These are phyloP conservation scores for Diabrotica virgifera DNA, from an alignment of 1,140 invertebrate species.

Conservation along the genomic window DNA sequence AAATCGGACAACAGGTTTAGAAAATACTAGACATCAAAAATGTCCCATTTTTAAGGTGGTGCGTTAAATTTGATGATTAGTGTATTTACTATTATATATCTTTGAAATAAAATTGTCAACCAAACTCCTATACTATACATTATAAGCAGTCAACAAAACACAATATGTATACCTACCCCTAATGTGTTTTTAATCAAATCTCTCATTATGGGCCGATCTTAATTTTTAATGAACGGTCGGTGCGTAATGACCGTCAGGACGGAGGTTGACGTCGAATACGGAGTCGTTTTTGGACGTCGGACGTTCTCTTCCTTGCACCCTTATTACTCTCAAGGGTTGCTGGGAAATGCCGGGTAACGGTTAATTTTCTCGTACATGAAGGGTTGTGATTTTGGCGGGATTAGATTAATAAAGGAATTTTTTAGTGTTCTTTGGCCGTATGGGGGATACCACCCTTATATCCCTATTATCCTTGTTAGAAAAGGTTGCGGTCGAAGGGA, in stretches of 20 bases:
- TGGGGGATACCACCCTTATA: neutral
- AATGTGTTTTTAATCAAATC: conserved; percentile 49
- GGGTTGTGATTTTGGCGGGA: conserved; percentile 1
- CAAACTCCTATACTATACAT: neutral
- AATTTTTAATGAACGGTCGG: conserved; percentile 47
- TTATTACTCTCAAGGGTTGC: conserved; percentile 19
- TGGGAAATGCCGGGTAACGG: conserved; percentile 2
- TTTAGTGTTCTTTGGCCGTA: neutral
- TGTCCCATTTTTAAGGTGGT: too few species aligned
- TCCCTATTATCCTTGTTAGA: neutral
- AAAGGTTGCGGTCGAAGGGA: neutral
- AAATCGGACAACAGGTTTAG: too few species aligned
- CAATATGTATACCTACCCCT: conserved; percentile 26
- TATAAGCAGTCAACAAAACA: neutral
- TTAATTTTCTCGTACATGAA: neutral
- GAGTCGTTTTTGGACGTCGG: neutral
- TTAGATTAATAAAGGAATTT: conserved; percentile 3
- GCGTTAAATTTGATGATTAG: too few species aligned
- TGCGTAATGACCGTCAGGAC: conserved; percentile 21
- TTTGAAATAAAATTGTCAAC: too few species aligned
- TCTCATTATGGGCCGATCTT: conserved; percentile 44
- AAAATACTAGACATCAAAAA: too few species aligned
- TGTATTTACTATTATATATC: too few species aligned
- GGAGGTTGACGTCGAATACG: conserved; percentile 10
- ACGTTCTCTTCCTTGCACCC: conserved; percentile 3